These are phyloP conservation scores for Spongilla lacustris DNA, from an alignment of 37 sponge, comb jelly and placozoan genomes.

Conservation along the genomic window DNA sequence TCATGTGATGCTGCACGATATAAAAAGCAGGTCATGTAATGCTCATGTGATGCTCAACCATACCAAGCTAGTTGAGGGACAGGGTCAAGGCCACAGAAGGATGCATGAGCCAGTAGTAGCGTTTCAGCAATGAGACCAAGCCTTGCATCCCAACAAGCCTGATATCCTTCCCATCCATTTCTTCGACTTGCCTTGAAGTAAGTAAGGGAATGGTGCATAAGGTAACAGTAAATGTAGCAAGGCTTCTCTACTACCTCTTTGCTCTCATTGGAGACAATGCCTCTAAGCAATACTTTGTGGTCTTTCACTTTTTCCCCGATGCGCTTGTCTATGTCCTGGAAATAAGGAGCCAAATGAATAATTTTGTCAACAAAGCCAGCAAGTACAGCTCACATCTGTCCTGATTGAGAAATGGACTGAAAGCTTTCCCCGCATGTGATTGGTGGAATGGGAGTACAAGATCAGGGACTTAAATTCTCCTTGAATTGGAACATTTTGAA, in stretches of 20 bases:
- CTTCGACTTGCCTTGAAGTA: neutral
- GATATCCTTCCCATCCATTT: neutral
- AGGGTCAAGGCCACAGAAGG: neutral
- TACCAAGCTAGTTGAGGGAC: neutral
- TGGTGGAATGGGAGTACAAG: conserved; percentile 54
- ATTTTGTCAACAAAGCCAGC: neutral
- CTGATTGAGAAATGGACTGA: neutral
- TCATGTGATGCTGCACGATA: too few species aligned
- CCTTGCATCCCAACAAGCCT: neutral
- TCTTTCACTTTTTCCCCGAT: neutral
- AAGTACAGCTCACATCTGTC: neutral
- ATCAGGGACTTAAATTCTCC: conserved; percentile 38
- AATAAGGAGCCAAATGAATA: neutral
- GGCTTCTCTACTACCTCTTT: neutral
- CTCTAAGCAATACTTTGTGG: neutral
- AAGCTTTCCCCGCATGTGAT: conserved; percentile 18
- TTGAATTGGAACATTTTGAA: conserved; percentile 28
- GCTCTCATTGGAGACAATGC: neutral
- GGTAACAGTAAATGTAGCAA: neutral
- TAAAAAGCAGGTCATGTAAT: too few species aligned
- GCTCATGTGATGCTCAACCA: too few species aligned
- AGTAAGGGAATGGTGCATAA: neutral
- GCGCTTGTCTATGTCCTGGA: neutral
- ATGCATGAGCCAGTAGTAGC: neutral
- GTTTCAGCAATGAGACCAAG: neutral